Percentiles rank a stretch among this genome's conserved stretches.
phyloP scores from a whole-genome alignment of 2,888 invertebrate species.

The Stenolophus ochropezus region DNA sequence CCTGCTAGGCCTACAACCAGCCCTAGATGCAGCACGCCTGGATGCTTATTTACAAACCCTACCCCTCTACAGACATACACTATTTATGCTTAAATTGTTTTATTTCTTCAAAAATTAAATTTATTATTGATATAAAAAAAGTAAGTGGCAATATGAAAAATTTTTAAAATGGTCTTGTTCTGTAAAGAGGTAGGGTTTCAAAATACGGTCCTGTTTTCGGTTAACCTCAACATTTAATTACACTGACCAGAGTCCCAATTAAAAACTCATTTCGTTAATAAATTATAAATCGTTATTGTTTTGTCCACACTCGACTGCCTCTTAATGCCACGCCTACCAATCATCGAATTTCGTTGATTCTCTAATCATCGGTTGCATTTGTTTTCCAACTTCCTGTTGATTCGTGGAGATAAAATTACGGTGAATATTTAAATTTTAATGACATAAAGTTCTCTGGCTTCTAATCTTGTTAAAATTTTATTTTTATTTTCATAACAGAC shows the following conservation, averaged over 20 bases:
- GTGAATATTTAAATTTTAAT: conserved; percentile 29
- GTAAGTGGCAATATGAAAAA: too few relatives aligned
- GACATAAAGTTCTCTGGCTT: conserved; percentile 22
- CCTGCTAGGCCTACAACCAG: conserved; percentile 24
- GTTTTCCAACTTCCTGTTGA: conserved; percentile 1
- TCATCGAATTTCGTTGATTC: conserved; percentile 36
- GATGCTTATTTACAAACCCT: conserved; percentile 7
- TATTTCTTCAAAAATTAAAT: not conserved
- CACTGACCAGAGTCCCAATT: conserved; percentile 62
- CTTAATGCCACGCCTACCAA: conserved; percentile 48
- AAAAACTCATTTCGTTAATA: conserved; percentile 66
- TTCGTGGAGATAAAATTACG: conserved; percentile 8
- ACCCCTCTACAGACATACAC: not conserved
- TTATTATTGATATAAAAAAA: not conserved
- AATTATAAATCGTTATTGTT: conserved; percentile 64
- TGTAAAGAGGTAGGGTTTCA: not conserved
- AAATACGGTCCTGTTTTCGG: not conserved
- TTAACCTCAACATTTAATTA: conserved; percentile 62
- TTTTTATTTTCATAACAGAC: conserved; percentile 48
- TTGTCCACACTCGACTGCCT: conserved; percentile 61
- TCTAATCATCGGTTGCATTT: conserved; percentile 21
- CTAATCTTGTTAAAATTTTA: conserved; percentile 50
- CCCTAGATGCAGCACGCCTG: not conserved
- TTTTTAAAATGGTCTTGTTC: too few relatives aligned
- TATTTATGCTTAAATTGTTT: too few relatives aligned